A percentile compares a stretch with the other conserved stretches of the same genome.
Evolutionary conservation across 2,797 vertebrate species (phyloP).

Genomic region (Pseudotriccus pelzelni): DNA sequence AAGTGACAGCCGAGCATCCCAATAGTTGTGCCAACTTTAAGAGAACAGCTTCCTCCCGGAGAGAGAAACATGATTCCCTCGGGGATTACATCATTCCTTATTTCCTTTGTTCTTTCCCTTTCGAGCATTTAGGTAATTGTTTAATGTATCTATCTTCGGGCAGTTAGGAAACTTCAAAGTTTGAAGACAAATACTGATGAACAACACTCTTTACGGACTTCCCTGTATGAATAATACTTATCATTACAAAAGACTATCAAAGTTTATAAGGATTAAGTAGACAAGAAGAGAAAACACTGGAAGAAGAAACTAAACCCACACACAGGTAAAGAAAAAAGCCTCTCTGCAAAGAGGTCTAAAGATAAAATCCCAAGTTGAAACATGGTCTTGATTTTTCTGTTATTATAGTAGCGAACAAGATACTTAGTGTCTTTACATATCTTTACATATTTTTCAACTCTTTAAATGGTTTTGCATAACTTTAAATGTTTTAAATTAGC

Average conservation of each 20-base stretch:
- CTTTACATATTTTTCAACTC: constrained; percentile 64
- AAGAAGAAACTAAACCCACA: background rate
- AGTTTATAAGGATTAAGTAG: constrained; percentile 37
- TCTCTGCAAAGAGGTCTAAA: constrained; percentile 4
- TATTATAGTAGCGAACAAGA: constrained; percentile 52
- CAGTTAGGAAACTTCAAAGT: constrained; percentile 59
- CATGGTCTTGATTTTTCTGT: constrained; percentile 38
- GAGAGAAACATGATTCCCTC: constrained; percentile 27
- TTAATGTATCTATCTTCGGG: constrained; percentile 41
- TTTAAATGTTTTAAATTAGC: constrained; percentile 61
- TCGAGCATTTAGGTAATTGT: constrained; percentile 46
- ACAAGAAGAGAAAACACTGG: constrained; percentile 5
- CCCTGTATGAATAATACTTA: constrained; percentile 31
- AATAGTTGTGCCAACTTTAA: constrained; percentile 76
- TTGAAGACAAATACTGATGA: constrained; percentile 47
- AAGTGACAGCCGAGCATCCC: constrained; percentile 85
- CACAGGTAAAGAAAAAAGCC: background rate
- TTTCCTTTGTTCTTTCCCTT: constrained; percentile 53
- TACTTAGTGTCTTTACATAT: constrained; percentile 64
- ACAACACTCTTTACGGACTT: constrained; percentile 38
- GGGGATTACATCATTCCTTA: constrained; percentile 48
- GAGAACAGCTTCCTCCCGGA: constrained; percentile 70
- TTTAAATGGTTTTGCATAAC: constrained; percentile 65
- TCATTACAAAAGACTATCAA: background rate
- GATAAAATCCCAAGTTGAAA: constrained; percentile 58